These are phyloP conservation scores for Microcebus jonahi DNA, from an alignment of 2,113 vertebrate species.

Conservation along the genomic window DNA sequence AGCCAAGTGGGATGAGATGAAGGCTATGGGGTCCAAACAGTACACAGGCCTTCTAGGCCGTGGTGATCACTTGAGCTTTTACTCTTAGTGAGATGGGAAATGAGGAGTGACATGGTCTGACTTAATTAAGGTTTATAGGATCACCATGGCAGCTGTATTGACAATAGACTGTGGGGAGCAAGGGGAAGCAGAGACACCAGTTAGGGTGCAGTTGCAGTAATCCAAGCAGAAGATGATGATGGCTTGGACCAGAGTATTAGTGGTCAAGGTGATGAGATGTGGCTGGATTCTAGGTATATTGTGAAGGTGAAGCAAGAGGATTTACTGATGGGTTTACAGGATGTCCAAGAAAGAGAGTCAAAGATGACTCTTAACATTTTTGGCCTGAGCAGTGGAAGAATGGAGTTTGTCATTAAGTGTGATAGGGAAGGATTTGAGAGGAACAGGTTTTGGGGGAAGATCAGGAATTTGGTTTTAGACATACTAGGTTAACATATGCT, in stretches of 20 bases:
- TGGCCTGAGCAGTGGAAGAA: background rate
- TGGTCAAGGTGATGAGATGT: background rate
- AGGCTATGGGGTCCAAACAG: background rate
- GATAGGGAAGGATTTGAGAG: background rate
- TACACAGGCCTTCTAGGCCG: background rate
- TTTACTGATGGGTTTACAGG: background rate
- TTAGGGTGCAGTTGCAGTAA: background rate
- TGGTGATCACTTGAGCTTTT: background rate
- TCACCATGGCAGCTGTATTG: background rate
- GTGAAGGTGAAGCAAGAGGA: background rate
- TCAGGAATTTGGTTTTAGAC: slow-evolving; percentile 32
- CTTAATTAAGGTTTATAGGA: background rate
- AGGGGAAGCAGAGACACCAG: background rate
- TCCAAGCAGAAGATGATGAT: background rate
- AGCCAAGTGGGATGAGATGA: background rate
- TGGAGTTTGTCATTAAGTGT: background rate
- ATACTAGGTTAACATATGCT: background rate
- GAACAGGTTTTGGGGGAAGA: background rate
- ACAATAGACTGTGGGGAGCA: background rate
- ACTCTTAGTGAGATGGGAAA: background rate
- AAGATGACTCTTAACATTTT: background rate
- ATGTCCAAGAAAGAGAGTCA: background rate
- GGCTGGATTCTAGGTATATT: background rate
- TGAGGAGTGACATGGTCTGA: background rate
- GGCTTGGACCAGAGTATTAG: background rate